Evolutionary conservation across 2,797 vertebrate genomes (phyloP), one percentile per base, ranked within the genome.

Genomic region (Lepus townsendii): DNA sequence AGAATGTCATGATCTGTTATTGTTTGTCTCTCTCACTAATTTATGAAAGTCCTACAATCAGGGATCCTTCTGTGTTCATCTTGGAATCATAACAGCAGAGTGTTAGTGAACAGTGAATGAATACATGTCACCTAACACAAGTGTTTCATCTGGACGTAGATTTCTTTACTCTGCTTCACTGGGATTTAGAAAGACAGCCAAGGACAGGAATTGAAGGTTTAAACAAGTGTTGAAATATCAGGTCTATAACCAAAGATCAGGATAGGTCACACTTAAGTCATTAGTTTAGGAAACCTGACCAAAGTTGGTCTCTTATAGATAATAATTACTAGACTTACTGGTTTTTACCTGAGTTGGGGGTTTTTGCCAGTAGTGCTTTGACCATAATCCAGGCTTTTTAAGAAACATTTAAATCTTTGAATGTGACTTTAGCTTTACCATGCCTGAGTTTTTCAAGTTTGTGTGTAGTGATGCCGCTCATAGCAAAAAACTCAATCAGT

Each of bases 151-250:
- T 78, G 22, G 38, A 30, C 78, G 76, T 38, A 76, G 35, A 57
- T 68, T 72, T 5, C 79, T 75, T 78, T 47, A 60, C 5, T 91
- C 83, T 62, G 30, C 20, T 88, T 24, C 80, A 27, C 26, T 77
- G 50, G 78, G 42, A 84, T 96, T 95, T 96, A 76, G 13, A 87
- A 17, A 78, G 68, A 32, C 10, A 87, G n/a, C 87, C 79, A 93
- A 91, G 72, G 62, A 24, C 71, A 93, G 24, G 30, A 93, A 50
- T 9, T 94, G 27, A 79, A 17, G 19, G 32, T 93, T 96, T 77
- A 88, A 54, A 72, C 22, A 42, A 85, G 68, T 19, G 5, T 63
- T 91, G 30, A 38, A 47, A 3, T 69, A 22, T 85, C 35, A 47
- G 72, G 79, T 68, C 66, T 68, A 26, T 54, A 79, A 35, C 10